Base-by-base conservation (phyloP, 2,113 vertebrate genomes). In the Clinocottus analis region DNA sequence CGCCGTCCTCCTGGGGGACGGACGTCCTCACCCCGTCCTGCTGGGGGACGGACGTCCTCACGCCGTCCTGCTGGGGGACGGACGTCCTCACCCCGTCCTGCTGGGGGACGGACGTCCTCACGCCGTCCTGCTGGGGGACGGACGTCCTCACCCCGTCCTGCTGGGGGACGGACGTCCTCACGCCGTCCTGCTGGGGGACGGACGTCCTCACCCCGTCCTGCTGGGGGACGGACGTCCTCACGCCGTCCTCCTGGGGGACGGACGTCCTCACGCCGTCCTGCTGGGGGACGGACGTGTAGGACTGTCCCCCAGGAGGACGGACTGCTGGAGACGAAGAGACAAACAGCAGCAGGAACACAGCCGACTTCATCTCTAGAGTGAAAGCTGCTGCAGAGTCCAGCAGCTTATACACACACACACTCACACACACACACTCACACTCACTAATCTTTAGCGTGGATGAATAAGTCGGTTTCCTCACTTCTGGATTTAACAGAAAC, bases 381-480 rank as follows among this genome's bases (percentile, higher is more conserved):
- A 67, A 84, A 64, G n/a, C 63, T 68, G 53, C 23, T 16, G 37
- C 74, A 67, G 59, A 21, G 7, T 21, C 14, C 58, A 63, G 11
- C 78, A 78, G 72, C 64, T 84, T 78, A 70, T 23, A 82, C 43
- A 56, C 66, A 72, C 76, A 70, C 74, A 77, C 61, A 17, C 53
- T 29, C 75, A 51, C 69, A 16, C 51, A 19, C 23, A 61, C 43
- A 56, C 66, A 72, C 76, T 65, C 74, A 77, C 61, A 17, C 53
- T 29, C 75, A 51, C 43, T 23, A 64, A n/a, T 39, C 61, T 43
- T 43, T 6, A 14, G 16, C 33, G 16, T 21, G 19, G 35, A 23
- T 7, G 6, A 78, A 35, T 25, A 37, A 59, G 19, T 62, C 33
- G 5, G 5, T 66, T 58, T 12, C 2, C 12, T 71, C 2, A 27